phyloP scores from a whole-genome alignment of 2,113 vertebrate genomes.

The Bombycilla garrulus region DNA sequence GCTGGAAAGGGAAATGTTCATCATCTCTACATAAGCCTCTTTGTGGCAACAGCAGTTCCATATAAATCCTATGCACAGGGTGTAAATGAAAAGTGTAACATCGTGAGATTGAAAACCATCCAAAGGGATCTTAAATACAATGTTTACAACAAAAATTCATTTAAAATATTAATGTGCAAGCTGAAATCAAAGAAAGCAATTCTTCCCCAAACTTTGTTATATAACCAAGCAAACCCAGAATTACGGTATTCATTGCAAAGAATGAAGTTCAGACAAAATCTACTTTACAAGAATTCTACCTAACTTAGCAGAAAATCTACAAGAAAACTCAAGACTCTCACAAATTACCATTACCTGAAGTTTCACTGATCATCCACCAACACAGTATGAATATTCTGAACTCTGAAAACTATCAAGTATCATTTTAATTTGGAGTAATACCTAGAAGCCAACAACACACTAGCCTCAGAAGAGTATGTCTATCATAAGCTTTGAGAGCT shows the following conservation, averaged over 20 bases:
- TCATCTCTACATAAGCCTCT: neutral
- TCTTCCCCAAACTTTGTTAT: neutral
- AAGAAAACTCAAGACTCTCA: neutral
- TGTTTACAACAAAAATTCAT: neutral
- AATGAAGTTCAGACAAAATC: neutral
- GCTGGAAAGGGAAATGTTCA: neutral
- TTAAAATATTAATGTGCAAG: neutral
- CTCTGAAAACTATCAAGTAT: neutral
- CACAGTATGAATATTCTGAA: neutral
- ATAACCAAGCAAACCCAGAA: neutral
- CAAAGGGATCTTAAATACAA: neutral
- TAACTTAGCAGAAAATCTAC: neutral
- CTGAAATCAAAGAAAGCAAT: neutral
- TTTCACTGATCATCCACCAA: neutral
- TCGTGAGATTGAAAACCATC: neutral
- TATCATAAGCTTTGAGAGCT: neutral
- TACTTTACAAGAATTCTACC: neutral
- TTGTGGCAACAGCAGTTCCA: neutral
- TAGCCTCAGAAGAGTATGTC: neutral
- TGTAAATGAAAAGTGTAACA: neutral
- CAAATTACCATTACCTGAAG: neutral
- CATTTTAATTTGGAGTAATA: neutral
- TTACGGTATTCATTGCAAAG: neutral
- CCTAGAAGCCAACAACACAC: neutral
- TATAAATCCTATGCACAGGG: neutral